Evolutionary conservation across 2,797 vertebrate genomes (phyloP), one percentile per base, ranked within the genome.

Genomic region (Salarias fasciatus): DNA sequence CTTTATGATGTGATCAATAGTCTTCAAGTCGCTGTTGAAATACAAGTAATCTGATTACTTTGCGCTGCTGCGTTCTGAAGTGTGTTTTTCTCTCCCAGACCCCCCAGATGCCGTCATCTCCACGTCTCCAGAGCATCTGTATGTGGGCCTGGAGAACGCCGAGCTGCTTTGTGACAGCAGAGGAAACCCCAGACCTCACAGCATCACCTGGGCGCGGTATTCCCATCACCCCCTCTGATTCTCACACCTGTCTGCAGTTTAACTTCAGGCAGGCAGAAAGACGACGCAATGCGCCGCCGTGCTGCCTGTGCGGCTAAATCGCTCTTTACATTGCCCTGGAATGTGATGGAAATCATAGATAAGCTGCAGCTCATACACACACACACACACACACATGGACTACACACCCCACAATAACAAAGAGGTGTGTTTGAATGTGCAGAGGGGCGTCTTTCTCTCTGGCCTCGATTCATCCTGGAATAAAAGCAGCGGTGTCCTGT

Each of bases 121-220:
- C 11, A 5, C 75, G 0, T 46, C 59, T 0, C 29, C 82, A 3
- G 59, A 15, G 0, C 40, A 75, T 8, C 91, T 81, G 89, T 74
- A 66, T 10, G 56, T 65, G 8, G 92, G 91, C 3, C 12, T 78
- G 75, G 66, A 86, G 10, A 64, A 80, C 1, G 91, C 77, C 0
- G 86, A 91, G 72, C 86, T 94, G 60, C 40, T 4, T 36, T 94
- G 93, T 30, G 35, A 64, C 13, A 65, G 69, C 30, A 63, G 70
- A 5, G 92, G 92, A 66, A 33, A 84, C 68, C 93, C 93, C 12
- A 68, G 57, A 54, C 86, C 92, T 12, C 37, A 90, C 18, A 86
- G 64, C 78, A 1, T 91, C 91, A 87, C 81, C 60, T 94, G 93
- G 93, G 93, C 40, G 60, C 59, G 93, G 93, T 94, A 91, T 41